Conservation (phyloP, 2,113 vertebrate genomes). For the Hippolais icterina region DNA sequence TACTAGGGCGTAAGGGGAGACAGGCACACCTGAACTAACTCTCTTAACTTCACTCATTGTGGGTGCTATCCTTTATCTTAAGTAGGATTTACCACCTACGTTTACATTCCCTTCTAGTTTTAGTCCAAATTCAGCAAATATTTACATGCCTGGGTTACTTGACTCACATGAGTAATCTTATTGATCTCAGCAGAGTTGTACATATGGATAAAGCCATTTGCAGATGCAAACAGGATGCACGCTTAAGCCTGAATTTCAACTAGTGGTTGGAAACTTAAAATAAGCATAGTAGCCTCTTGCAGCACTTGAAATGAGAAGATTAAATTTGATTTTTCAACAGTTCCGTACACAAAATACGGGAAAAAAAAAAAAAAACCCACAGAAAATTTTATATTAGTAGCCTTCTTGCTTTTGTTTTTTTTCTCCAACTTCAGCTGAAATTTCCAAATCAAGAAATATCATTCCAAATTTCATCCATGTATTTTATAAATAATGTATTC, state of each 20-base stretch:
- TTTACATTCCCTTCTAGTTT: slow-evolving; percentile 53
- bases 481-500: background rate
- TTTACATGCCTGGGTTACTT: slow-evolving; percentile 51
- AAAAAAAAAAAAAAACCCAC: background rate
- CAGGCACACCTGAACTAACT: slow-evolving; percentile 31
- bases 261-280: background rate
- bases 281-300: background rate
- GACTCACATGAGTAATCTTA: background rate
- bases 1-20: background rate
- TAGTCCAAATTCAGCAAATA: slow-evolving; percentile 54
- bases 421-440: background rate
- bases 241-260: slow-evolving; percentile 30
- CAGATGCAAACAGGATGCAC: slow-evolving; percentile 24
- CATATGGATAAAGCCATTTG: slow-evolving; percentile 55
- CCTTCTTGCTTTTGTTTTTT: background rate
- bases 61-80: slow-evolving; percentile 24
- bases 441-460: background rate
- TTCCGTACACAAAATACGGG: rapidly evolving
- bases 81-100: background rate
- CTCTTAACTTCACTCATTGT: background rate
- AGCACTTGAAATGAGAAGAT: background rate
- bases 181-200: slow-evolving; percentile 22
- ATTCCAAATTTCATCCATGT: background rate
- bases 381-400: background rate
- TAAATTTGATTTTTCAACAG: background rate